These are phyloP conservation scores for Drosophila mercatorum DNA, from an alignment of 2,888 invertebrate species.

Conservation along the genomic window DNA sequence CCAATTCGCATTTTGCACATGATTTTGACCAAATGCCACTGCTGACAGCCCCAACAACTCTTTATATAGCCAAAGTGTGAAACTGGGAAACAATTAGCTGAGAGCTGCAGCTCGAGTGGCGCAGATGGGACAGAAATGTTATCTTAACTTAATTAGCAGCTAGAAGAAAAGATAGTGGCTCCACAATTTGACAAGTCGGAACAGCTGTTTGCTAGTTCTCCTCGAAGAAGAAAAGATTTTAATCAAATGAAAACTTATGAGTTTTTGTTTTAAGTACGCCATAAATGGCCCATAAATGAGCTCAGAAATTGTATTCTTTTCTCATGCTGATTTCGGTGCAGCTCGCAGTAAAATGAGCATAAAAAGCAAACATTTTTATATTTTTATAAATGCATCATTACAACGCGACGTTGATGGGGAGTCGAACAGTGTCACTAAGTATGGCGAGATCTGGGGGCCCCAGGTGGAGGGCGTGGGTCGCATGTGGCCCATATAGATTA, in stretches of 20 bases:
- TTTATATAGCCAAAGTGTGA: constrained; percentile 31
- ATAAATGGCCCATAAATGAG: constrained; percentile 14
- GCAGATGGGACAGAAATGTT: constrained; percentile 3
- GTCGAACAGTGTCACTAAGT: constrained; percentile 36
- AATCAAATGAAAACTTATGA: neutral
- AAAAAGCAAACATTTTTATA: constrained; percentile 58
- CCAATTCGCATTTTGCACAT: constrained; percentile 40
- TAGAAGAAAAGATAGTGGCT: neutral
- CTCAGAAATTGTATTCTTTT: constrained; percentile 21
- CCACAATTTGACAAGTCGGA: neutral
- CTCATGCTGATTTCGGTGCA: constrained; percentile 18
- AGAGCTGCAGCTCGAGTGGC: constrained; percentile 9
- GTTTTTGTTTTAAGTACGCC: neutral
- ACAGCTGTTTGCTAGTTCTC: neutral
- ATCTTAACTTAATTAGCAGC: constrained; percentile 17
- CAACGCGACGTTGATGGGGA: constrained; percentile 66
- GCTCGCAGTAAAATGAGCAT: constrained; percentile 38
- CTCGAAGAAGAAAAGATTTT: neutral
- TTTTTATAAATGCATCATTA: constrained; percentile 75
- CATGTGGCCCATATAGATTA: constrained; percentile 59
- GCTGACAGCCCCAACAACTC: neutral
- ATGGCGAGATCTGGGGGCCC: constrained; percentile 3
- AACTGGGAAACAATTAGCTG: constrained; percentile 23
- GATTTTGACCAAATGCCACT: neutral
- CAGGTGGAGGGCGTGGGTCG: constrained; percentile 55